These are phyloP conservation scores for Diacarnus erythraeanus DNA, from an alignment of 37 sponge, comb jelly and placozoan species.

Conservation along the genomic window DNA sequence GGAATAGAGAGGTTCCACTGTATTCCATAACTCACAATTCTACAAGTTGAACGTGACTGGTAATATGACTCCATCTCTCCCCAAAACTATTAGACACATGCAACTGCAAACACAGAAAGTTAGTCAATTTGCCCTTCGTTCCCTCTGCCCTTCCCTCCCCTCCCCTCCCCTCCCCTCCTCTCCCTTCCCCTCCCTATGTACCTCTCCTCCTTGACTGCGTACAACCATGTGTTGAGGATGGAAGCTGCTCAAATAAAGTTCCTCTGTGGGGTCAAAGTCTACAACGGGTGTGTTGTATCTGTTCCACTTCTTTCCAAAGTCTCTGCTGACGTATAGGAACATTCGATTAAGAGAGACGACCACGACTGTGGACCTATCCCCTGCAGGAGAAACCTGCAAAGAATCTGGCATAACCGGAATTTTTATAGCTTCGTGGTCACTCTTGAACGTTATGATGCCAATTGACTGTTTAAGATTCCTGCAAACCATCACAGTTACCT, in stretches of 20 bases:
- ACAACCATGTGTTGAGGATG: constrained; percentile 37
- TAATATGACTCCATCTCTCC: constrained; percentile 6
- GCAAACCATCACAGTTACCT: too few species aligned
- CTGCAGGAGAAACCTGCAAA: constrained; percentile 33
- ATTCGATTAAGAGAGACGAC: constrained; percentile 29
- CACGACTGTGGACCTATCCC: constrained; percentile 13
- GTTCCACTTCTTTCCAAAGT: constrained; percentile 41
- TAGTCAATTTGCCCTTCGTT: not conserved
- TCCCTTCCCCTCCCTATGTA: not conserved
- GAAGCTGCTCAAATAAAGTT: constrained; percentile 29
- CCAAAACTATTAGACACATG: constrained; percentile 11
- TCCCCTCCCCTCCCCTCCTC: not conserved
- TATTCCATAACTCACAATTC: constrained; percentile 22
- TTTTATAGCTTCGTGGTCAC: not conserved
- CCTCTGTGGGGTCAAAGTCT: constrained; percentile 25
- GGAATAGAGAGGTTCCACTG: not conserved
- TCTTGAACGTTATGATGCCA: constrained; percentile 22
- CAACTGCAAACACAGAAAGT: constrained; percentile 21
- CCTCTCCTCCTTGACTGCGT: not conserved
- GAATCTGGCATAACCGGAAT: constrained; percentile 21
- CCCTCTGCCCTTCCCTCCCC: not conserved
- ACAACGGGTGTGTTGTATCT: constrained; percentile 18
- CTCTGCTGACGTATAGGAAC: constrained; percentile 30
- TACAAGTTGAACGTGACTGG: constrained; percentile 3
- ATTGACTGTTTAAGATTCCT: not conserved